Evolutionary conservation across 1,140 invertebrate species (phyloP).

Genomic region (Palaemon carinicauda): DNA sequence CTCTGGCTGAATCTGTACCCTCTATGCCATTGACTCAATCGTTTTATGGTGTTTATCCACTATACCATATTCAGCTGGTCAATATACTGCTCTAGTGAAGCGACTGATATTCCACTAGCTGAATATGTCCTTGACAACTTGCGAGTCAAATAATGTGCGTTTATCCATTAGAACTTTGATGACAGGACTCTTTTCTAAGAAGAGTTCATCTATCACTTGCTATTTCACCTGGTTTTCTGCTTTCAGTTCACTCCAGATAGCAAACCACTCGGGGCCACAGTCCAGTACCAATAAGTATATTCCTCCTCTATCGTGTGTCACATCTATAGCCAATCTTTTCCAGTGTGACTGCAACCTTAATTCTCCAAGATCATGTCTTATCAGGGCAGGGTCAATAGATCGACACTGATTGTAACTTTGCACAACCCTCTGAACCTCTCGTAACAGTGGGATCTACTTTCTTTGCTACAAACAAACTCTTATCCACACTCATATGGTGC

Average conservation of each 20-base stretch:
- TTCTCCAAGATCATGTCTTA: too few species aligned
- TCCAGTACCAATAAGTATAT: slow-evolving; percentile 15
- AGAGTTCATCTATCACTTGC: background rate
- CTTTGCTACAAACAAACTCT: slow-evolving; percentile 16
- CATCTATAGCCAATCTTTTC: slow-evolving; percentile 7
- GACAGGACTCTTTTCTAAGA: slow-evolving; percentile 1
- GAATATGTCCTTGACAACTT: background rate
- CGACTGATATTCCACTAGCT: slow-evolving; percentile 7
- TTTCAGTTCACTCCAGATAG: too few species aligned
- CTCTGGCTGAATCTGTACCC: background rate
- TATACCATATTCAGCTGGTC: slow-evolving; percentile 17
- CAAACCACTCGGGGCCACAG: too few species aligned
- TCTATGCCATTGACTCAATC: background rate
- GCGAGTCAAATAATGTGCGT: background rate
- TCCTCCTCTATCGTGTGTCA: background rate
- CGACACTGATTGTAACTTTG: background rate
- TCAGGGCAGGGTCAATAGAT: background rate
- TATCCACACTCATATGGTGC: slow-evolving; percentile 28
- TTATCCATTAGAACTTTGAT: background rate
- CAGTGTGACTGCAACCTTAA: background rate
- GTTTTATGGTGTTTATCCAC: slow-evolving; percentile 7
- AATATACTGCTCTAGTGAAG: slow-evolving; percentile 5
- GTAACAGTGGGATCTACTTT: slow-evolving; percentile 11
- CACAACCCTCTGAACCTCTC: background rate
- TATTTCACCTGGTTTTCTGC: slow-evolving; percentile 2